A percentile compares a stretch with the other conserved stretches of the same genome.
These are phyloP conservation scores for Lampris incognitus DNA, from an alignment of 2,113 vertebrate species.

Conservation along the genomic window DNA sequence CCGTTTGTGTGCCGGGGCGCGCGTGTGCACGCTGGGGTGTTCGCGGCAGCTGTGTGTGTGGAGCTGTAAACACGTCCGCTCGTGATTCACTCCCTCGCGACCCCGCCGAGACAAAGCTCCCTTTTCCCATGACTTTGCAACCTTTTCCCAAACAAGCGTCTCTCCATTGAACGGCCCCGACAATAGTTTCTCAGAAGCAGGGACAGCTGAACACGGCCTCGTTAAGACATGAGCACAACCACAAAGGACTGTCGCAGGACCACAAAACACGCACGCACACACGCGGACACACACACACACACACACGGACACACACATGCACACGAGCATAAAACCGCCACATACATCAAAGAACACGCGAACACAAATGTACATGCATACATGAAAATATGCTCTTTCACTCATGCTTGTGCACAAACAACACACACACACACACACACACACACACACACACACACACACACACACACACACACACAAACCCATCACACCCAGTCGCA, in stretches of 20 bases:
- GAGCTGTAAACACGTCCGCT: constrained; percentile 81
- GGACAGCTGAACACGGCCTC: constrained; percentile 76
- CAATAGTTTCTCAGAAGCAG: constrained; percentile 88
- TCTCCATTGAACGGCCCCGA: constrained; percentile 80
- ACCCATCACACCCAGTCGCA: constrained; percentile 12
- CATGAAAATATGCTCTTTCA: not conserved
- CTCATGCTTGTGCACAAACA: constrained; percentile 2
- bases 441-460: constrained; percentile 7
- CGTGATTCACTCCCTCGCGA: constrained; percentile 79
- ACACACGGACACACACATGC: not conserved
- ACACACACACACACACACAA: not conserved
- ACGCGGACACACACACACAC: constrained; percentile 15
- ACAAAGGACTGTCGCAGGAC: constrained; percentile 54
- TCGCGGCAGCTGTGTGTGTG: constrained; percentile 77
- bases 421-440: not conserved
- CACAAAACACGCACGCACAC: constrained; percentile 5
- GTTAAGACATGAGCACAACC: constrained; percentile 65
- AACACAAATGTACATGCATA: constrained; percentile 6
- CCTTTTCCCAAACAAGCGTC: constrained; percentile 87
- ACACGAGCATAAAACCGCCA: not conserved
- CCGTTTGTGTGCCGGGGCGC: constrained; percentile 35
- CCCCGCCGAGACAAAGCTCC: constrained; percentile 78
- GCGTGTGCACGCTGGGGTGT: constrained; percentile 47
- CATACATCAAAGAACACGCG: not conserved
- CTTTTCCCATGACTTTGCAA: constrained; percentile 92